Percentiles rank a stretch among this genome's conserved stretches.
phyloP scores from a whole-genome alignment of 2,888 invertebrate genomes.

The Pseudoips prasinana region DNA sequence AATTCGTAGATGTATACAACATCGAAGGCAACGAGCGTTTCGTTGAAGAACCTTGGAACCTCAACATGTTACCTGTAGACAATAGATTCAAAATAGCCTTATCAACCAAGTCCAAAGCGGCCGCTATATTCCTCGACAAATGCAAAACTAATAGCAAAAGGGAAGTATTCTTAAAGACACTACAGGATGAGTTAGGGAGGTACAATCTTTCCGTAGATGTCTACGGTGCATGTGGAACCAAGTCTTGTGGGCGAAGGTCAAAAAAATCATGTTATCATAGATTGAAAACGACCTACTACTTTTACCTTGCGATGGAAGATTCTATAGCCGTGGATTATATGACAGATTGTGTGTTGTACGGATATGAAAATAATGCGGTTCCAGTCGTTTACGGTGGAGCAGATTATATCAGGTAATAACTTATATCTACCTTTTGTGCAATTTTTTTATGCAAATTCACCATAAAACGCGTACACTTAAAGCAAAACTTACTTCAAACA shows the following conservation, averaged over 20 bases:
- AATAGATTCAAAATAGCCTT: conserved; percentile 35
- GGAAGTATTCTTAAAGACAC: conserved; percentile 50
- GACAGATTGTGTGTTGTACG: conserved; percentile 74
- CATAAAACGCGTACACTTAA: too few species aligned
- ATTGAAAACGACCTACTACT: conserved; percentile 83
- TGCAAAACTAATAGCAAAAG: conserved; percentile 52
- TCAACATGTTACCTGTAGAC: conserved; percentile 39
- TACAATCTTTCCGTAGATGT: conserved; percentile 71
- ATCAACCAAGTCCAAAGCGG: conserved; percentile 50
- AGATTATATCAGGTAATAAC: conserved; percentile 79
- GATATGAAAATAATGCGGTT: conserved; percentile 80
- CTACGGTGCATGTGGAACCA: conserved; percentile 75
- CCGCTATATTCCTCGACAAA: conserved; percentile 59
- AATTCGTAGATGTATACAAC: conserved; percentile 48
- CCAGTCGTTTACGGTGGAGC: conserved; percentile 86
- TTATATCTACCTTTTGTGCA: too few species aligned
- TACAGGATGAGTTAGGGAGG: conserved; percentile 63
- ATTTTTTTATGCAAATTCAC: too few species aligned
- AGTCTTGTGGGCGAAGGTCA: conserved; percentile 46
- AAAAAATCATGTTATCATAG: conserved; percentile 58
- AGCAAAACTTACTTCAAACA: too few species aligned
- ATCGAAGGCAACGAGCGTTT: conserved; percentile 39
- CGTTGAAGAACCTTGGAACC: conserved; percentile 41
- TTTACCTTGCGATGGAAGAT: conserved; percentile 88
- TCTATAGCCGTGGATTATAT: conserved; percentile 81